A percentile compares a stretch with the other conserved stretches of the same genome.
Conservation (phyloP, 2,888 invertebrate species). For the Heliconius ethilla region DNA sequence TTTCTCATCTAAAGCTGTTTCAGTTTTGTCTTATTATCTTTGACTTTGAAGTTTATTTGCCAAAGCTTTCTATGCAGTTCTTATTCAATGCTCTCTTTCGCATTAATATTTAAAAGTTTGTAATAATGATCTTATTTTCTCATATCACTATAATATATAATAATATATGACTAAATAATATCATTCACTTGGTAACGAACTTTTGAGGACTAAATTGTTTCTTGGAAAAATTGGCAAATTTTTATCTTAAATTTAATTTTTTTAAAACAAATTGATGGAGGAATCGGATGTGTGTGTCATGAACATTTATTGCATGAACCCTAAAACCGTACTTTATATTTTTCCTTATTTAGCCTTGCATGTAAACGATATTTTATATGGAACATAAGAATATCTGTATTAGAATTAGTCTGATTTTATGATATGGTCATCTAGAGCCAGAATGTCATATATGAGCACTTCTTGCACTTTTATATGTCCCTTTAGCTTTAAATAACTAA, state of each 20-base stretch:
- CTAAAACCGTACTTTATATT: conserved; percentile 38
- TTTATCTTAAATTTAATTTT: conserved; percentile 4
- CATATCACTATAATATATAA: neutral
- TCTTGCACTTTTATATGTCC: conserved; percentile 30
- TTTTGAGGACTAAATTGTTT: conserved; percentile 1
- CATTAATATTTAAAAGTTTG: conserved; percentile 9
- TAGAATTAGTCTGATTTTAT: conserved; percentile 44
- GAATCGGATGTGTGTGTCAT: conserved; percentile 44
- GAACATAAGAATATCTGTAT: conserved; percentile 29
- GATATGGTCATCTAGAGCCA: conserved; percentile 49
- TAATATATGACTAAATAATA: conserved; percentile 18
- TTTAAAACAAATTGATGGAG: conserved; percentile 40
- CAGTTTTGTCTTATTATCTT: conserved; percentile 18
- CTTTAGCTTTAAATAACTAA: conserved; percentile 21
- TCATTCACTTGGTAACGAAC: conserved; percentile 14
- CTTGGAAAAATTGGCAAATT: conserved; percentile 11
- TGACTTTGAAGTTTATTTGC: conserved; percentile 13
- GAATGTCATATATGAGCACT: conserved; percentile 47
- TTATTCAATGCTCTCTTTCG: conserved; percentile 13
- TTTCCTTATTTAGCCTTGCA: conserved; percentile 41
- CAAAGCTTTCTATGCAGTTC: conserved; percentile 24
- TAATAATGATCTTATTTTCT: conserved; percentile 25
- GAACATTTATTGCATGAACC: conserved; percentile 43
- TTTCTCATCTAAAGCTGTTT: conserved; percentile 27
- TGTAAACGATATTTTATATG: conserved; percentile 34